A percentile compares a stretch with the other conserved stretches of the same genome.
These are phyloP conservation scores for Rhogogaster chlorosoma DNA, from an alignment of 2,888 invertebrate genomes.

Conservation along the genomic window DNA sequence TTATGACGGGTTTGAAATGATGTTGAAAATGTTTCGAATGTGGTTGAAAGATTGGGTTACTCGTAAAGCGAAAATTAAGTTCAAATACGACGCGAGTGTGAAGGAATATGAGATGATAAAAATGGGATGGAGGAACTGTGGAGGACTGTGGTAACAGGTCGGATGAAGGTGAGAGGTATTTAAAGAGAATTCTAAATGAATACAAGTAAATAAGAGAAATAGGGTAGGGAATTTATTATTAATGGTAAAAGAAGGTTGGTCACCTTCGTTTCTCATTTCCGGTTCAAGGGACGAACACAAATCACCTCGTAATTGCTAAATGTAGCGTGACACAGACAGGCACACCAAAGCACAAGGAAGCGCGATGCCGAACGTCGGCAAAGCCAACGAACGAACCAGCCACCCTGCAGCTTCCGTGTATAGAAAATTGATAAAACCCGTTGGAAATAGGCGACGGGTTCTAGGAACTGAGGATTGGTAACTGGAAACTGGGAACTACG, in stretches of 20 bases:
- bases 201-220: slow-evolving; percentile 40
- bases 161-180: background rate
- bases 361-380: slow-evolving; percentile 10
- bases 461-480: slow-evolving; percentile 8
- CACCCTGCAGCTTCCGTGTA: slow-evolving; percentile 48
- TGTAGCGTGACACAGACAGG: slow-evolving; percentile 65
- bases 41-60: background rate
- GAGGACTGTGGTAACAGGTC: background rate
- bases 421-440: slow-evolving; percentile 64
- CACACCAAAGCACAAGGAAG: slow-evolving; percentile 60
- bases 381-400: slow-evolving; percentile 26
- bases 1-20: background rate
- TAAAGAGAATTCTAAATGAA: background rate
- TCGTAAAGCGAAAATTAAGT: background rate
- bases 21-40: background rate
- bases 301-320: slow-evolving; percentile 70
- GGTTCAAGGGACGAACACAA: slow-evolving; percentile 66
- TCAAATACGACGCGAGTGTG: background rate
- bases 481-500: background rate
- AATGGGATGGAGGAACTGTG: background rate
- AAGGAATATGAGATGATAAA: background rate
- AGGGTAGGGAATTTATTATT: slow-evolving; percentile 58
- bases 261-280: slow-evolving; percentile 71
- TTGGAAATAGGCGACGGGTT: slow-evolving; percentile 27
- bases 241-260: slow-evolving; percentile 64